These are phyloP conservation scores for Brachionus paranguensis DNA, from an alignment of 1,140 invertebrate genomes.

Conservation along the genomic window DNA sequence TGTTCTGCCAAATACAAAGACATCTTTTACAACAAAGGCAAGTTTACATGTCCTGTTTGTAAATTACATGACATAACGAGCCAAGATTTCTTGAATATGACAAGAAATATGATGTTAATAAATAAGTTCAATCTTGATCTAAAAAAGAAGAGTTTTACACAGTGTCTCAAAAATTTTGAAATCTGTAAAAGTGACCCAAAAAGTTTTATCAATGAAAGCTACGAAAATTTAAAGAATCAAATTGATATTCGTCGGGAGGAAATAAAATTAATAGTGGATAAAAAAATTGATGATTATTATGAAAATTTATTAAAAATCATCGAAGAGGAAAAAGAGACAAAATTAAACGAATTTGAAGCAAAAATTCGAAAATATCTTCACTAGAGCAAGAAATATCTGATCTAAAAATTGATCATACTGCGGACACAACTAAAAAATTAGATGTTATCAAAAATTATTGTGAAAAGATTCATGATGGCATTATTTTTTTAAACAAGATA, in stretches of 20 bases:
- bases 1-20: not conserved
- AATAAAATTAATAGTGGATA: not conserved
- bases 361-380: not conserved
- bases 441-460: not conserved
- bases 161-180: not conserved
- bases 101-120: not conserved
- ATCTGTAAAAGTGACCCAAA: not conserved
- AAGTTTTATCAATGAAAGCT: not conserved
- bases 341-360: not conserved
- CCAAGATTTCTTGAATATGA: not conserved
- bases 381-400: not conserved
- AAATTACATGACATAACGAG: not conserved
- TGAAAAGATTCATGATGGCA: too few species aligned
- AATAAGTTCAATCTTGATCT: not conserved
- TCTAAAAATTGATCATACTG: not conserved
- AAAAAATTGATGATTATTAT: slow-evolving; percentile 7
- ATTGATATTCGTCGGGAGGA: not conserved
- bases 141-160: not conserved
- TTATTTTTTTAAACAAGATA: too few species aligned
- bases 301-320: not conserved
- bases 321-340: not conserved
- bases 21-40: not conserved
- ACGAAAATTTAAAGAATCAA: not conserved
- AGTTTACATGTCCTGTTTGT: not conserved
- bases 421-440: not conserved